phyloP scores from a whole-genome alignment of 2,888 invertebrate genomes.

The Melanostoma scalare region DNA sequence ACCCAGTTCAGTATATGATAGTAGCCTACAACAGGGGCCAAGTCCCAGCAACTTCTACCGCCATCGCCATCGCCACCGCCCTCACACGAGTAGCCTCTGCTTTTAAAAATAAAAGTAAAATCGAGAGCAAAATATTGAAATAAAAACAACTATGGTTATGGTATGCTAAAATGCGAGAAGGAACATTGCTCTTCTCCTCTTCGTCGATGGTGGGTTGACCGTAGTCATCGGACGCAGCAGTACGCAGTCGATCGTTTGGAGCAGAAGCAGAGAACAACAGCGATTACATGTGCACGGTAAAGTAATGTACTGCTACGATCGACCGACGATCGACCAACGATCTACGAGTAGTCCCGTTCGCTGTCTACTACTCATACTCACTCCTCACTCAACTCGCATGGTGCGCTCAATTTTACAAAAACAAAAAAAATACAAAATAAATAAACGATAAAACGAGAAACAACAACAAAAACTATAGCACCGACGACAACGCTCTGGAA shows the following conservation, averaged over 20 bases:
- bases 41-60: constrained; percentile 8
- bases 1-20: constrained; percentile 59
- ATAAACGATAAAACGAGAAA: no score
- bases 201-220: neutral
- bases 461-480: no score
- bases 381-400: constrained; percentile 28
- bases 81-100: constrained; percentile 11
- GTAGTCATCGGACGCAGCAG: neutral
- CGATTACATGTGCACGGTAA: constrained; percentile 69
- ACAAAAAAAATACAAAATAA: neutral
- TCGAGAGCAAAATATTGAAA: constrained; percentile 7
- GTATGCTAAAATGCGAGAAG: constrained; percentile 19
- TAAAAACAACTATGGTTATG: neutral
- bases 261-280: constrained; percentile 17
- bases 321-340: constrained; percentile 43
- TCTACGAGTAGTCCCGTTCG: constrained; percentile 63
- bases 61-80: neutral
- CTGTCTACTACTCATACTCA: constrained; percentile 10
- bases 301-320: constrained; percentile 57
- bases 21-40: constrained; percentile 50
- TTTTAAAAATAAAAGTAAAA: constrained; percentile 13
- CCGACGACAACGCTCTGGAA: constrained; percentile 60
- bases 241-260: neutral
- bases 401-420: constrained; percentile 46
- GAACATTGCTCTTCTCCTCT: constrained; percentile 2